phyloP scores from a whole-genome alignment of 1,140 invertebrate genomes.

The Drosophila biarmipes region DNA sequence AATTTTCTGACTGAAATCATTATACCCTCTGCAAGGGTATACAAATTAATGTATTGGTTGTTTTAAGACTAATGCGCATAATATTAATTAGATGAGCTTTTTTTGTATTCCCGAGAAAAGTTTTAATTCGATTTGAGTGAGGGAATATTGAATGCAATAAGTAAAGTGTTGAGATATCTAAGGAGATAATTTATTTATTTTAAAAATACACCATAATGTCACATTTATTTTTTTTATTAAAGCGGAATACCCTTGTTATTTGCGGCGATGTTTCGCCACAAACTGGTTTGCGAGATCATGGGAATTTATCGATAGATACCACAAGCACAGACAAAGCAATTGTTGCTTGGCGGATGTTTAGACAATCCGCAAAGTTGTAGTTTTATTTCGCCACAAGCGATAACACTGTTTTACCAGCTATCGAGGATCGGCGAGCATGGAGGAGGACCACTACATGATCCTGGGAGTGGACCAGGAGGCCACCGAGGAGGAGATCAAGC shows the following conservation, averaged over 20 bases:
- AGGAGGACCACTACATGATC: slow-evolving; percentile 36
- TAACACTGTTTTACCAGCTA: not conserved
- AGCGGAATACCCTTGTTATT: not conserved
- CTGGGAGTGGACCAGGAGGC: slow-evolving; percentile 32
- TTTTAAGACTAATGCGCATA: no score
- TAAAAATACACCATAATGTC: no score
- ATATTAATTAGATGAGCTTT: no score
- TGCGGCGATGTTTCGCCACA: not conserved
- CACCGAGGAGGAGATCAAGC: slow-evolving; percentile 37
- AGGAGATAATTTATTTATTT: no score
- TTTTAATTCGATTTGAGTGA: no score
- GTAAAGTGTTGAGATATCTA: no score
- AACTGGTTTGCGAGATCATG: not conserved
- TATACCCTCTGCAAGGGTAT: no score
- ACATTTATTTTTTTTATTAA: no score
- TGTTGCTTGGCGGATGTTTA: not conserved
- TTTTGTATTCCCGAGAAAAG: no score
- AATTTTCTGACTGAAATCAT: no score
- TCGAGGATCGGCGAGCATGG: slow-evolving; percentile 16
- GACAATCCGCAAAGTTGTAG: not conserved
- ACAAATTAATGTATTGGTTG: no score
- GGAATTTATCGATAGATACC: not conserved
- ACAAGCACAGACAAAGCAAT: not conserved
- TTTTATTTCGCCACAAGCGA: not conserved
- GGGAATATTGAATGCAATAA: no score